Evolutionary conservation across 2,797 vertebrate species (phyloP).

Genomic region (Sphaeramia orbicularis): DNA sequence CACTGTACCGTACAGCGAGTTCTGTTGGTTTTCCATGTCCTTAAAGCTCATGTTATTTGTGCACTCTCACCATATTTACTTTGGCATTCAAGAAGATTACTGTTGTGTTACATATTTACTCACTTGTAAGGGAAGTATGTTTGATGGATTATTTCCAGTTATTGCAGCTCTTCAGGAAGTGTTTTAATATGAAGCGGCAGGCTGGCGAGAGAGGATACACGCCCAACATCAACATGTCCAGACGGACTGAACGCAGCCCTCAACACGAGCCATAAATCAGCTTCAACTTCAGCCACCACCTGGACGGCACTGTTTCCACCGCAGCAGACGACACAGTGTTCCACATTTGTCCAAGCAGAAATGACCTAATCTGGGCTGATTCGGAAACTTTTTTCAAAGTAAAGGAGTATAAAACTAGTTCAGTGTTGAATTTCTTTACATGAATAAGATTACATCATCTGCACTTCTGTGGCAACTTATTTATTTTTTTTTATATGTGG

Average conservation of each 20-base stretch:
- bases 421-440: no score
- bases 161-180: constrained; percentile 63
- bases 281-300: constrained; percentile 49
- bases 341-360: no score
- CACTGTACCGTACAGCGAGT: not conserved
- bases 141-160: constrained; percentile 74
- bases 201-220: constrained; percentile 50
- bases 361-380: no score
- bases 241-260: constrained; percentile 29
- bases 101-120: constrained; percentile 32
- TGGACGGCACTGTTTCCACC: constrained; percentile 34
- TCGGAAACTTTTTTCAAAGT: no score
- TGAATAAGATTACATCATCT: no score
- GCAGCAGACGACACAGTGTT: not conserved
- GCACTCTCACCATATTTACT: constrained; percentile 4
- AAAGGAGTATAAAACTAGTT: no score
- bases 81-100: not conserved
- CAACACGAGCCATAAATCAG: constrained; percentile 46
- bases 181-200: constrained; percentile 65
- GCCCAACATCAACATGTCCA: constrained; percentile 46
- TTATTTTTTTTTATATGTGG: no score
- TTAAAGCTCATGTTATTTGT: constrained; percentile 7
- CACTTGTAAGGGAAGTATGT: constrained; percentile 31
- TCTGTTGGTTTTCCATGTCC: not conserved
- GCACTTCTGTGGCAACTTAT: no score